A percentile compares a stretch with the other conserved stretches of the same genome.
Evolutionary conservation across 2,797 vertebrate species (phyloP).

Genomic region (Trichosurus vulpecula): DNA sequence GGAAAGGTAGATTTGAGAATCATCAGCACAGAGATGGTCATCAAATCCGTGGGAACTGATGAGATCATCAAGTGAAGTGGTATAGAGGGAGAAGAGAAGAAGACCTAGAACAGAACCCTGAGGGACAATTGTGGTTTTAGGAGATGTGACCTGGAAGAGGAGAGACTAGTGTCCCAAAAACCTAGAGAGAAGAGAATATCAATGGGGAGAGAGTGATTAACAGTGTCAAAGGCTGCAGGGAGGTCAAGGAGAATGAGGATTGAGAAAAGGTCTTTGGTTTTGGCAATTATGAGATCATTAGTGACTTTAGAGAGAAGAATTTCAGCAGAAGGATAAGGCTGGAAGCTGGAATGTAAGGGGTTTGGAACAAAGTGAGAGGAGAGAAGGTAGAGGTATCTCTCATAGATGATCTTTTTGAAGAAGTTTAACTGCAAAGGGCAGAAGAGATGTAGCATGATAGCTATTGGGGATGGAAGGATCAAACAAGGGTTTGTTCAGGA

Average conservation of each 20-base stretch:
- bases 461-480: no score
- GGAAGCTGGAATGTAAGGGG: not conserved
- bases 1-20: not conserved
- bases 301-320: not conserved
- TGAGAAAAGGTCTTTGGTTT: not conserved
- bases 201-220: not conserved
- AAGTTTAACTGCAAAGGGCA: not conserved
- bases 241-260: not conserved
- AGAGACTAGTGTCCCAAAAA: not conserved
- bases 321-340: not conserved
- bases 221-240: not conserved
- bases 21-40: not conserved
- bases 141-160: not conserved
- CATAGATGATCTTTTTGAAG: not conserved
- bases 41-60: not conserved
- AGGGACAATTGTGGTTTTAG: not conserved
- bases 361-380: not conserved
- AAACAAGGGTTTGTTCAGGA: no score
- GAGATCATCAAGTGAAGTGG: not conserved
- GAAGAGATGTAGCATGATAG: not conserved
- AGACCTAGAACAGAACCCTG: not conserved
- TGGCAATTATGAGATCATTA: not conserved
- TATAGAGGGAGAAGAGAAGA: not conserved
- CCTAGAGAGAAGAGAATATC: not conserved
- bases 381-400: not conserved